These are phyloP conservation scores for Chionomys nivalis DNA, from an alignment of 2,113 vertebrate genomes.

Conservation along the genomic window DNA sequence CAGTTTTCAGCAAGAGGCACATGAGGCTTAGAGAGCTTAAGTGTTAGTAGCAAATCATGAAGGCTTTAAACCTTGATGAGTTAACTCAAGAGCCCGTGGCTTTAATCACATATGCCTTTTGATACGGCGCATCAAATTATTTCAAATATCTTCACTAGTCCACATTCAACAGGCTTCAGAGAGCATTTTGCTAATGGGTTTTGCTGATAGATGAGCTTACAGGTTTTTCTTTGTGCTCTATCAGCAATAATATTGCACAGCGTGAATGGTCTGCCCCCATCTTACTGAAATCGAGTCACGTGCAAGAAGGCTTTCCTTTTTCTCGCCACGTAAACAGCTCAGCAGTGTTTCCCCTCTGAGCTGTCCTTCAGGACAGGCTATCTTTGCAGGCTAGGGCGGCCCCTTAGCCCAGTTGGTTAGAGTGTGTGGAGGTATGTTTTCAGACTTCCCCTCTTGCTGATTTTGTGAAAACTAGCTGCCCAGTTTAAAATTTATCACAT, in stretches of 20 bases:
- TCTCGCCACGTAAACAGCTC: neutral
- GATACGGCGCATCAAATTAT: slow-evolving; percentile 11
- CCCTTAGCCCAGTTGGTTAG: neutral
- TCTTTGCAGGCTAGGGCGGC: neutral
- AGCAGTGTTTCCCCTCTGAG: neutral
- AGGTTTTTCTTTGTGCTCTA: neutral
- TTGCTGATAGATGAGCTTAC: neutral
- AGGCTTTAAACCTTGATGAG: slow-evolving; percentile 25
- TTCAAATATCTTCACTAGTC: slow-evolving; percentile 30
- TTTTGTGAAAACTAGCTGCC: slow-evolving; percentile 43
- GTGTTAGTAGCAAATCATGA: neutral
- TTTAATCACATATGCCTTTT: slow-evolving; percentile 25
- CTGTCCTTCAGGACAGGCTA: neutral
- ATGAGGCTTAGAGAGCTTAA: neutral
- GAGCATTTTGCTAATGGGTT: slow-evolving; percentile 24
- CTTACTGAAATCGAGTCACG: neutral
- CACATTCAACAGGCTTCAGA: slow-evolving; percentile 41
- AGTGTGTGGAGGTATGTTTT: neutral
- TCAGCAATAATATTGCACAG: slow-evolving; percentile 32
- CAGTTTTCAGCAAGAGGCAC: neutral
- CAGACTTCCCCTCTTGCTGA: neutral
- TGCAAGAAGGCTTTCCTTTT: neutral
- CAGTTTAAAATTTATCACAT: neutral
- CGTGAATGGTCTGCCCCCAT: neutral
- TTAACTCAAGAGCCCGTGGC: neutral